These are phyloP conservation scores for Platygyra sinensis DNA, from an alignment of 64 coral and sea anemone species.

Conservation along the genomic window DNA sequence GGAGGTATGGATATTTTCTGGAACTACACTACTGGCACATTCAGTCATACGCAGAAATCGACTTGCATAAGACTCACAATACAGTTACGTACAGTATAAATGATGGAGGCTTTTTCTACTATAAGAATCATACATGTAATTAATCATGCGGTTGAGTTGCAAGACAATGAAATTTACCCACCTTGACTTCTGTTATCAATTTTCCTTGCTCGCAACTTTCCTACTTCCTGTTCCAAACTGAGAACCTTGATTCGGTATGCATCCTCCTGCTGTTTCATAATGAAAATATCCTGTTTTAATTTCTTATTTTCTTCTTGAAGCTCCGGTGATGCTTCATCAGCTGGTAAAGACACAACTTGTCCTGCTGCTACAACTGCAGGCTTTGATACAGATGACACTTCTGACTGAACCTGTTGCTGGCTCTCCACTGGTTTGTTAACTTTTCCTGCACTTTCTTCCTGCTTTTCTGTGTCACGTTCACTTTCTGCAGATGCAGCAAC, in stretches of 20 bases:
- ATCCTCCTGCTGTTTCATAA: conserved; percentile 59
- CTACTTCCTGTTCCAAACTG: conserved; percentile 65
- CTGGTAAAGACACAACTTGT: neutral
- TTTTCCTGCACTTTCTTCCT: neutral
- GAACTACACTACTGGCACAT: no score
- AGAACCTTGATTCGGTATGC: conserved; percentile 65
- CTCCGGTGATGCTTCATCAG: neutral
- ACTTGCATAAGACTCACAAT: no score
- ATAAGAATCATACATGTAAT: no score
- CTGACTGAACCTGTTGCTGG: neutral
- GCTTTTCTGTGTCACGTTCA: neutral
- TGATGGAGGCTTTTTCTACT: no score
- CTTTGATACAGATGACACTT: neutral
- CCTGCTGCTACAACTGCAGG: neutral
- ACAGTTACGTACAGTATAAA: no score
- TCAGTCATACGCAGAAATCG: no score
- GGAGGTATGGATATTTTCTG: no score
- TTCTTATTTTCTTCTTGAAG: conserved; percentile 63
- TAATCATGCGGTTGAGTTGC: no score
- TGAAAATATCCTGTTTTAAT: conserved; percentile 62
- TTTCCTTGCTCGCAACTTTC: conserved; percentile 39
- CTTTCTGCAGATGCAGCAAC: neutral
- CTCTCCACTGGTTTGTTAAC: neutral
- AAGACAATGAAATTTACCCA: neutral
- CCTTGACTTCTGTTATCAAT: conserved; percentile 50